phyloP scores from a whole-genome alignment of 2,797 vertebrate genomes.

The Antrozous pallidus region DNA sequence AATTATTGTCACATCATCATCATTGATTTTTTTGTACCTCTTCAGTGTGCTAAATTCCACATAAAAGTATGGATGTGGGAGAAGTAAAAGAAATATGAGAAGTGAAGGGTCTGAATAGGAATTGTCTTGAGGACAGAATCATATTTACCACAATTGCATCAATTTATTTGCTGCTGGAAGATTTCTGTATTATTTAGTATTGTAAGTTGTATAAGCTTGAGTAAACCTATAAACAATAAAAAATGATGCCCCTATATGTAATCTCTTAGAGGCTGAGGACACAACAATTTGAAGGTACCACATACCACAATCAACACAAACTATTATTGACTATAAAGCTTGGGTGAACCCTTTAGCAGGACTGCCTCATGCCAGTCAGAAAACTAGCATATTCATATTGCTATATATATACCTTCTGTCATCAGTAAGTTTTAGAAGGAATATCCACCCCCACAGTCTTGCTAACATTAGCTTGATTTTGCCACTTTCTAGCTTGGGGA shows the following conservation, averaged over 20 bases:
- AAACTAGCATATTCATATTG: not conserved
- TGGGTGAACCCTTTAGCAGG: not conserved
- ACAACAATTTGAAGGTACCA: constrained; percentile 14
- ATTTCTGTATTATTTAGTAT: not conserved
- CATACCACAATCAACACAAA: not conserved
- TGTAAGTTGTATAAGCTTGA: not conserved
- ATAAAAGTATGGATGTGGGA: not conserved
- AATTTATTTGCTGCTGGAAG: constrained; percentile 27
- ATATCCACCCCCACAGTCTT: not conserved
- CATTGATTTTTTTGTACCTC: constrained; percentile 6
- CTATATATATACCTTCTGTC: not conserved
- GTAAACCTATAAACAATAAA: not conserved
- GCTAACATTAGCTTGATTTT: constrained; percentile 13
- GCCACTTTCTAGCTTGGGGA: not conserved
- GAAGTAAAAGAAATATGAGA: not conserved
- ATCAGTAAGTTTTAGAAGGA: not conserved
- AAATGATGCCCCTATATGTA: not conserved
- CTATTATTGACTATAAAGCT: not conserved
- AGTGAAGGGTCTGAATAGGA: not conserved
- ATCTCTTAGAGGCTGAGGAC: constrained; percentile 23
- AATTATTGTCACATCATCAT: not conserved
- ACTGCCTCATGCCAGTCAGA: not conserved
- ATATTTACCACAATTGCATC: not conserved
- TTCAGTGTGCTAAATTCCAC: not conserved
- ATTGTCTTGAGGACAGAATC: constrained; percentile 5